Percentiles rank a stretch among this genome's conserved stretches.
Conservation (phyloP, 1,140 invertebrate species). For the Dendrolimus kikuchii region DNA sequence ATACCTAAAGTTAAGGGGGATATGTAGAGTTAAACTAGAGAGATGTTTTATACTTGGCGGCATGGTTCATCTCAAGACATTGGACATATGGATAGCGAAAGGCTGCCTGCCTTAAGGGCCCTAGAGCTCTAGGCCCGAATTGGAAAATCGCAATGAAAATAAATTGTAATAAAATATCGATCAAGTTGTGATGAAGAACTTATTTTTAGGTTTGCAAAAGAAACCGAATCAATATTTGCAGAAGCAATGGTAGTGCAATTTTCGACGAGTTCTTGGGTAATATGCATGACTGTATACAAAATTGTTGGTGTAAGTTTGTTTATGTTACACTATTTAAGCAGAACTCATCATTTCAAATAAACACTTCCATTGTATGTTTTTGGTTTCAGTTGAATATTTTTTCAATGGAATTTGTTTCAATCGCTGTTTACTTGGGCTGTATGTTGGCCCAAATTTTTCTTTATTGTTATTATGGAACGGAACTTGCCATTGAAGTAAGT, state of each 20-base stretch:
- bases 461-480: constrained; percentile 49
- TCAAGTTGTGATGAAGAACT: too few relatives aligned
- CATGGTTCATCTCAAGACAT: too few relatives aligned
- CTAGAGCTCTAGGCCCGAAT: too few relatives aligned
- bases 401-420: constrained; percentile 39
- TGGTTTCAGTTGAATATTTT: constrained; percentile 35
- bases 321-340: neutral
- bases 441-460: constrained; percentile 49
- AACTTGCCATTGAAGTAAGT: constrained; percentile 37
- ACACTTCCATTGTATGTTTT: neutral
- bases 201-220: constrained; percentile 32
- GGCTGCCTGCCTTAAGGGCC: too few relatives aligned
- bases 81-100: too few relatives aligned
- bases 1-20: too few relatives aligned
- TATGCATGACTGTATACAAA: constrained; percentile 53
- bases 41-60: too few relatives aligned
- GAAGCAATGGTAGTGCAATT: constrained; percentile 44
- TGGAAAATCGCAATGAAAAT: too few relatives aligned
- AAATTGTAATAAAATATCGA: too few relatives aligned
- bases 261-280: constrained; percentile 42
- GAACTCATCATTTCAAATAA: neutral
- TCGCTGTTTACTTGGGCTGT: constrained; percentile 37
- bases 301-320: constrained; percentile 39
- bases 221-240: constrained; percentile 42
- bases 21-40: too few relatives aligned